These are phyloP conservation scores for Agriotes lineatus DNA, from an alignment of 2,888 invertebrate species.

Conservation along the genomic window DNA sequence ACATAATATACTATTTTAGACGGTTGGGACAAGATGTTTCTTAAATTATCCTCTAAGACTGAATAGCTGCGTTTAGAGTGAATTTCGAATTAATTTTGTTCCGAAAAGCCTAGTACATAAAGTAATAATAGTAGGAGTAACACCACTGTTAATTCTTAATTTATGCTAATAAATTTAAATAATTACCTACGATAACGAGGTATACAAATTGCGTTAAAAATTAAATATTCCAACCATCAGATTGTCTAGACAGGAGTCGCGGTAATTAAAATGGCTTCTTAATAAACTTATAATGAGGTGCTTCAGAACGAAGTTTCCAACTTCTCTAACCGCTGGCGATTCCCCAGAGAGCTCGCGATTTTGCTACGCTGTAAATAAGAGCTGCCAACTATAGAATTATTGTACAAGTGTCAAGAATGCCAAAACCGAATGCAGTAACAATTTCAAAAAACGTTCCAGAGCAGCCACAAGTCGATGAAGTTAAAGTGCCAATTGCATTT, in stretches of 20 bases:
- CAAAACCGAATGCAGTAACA: too few species aligned
- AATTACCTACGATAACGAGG: neutral
- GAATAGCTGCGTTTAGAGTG: too few species aligned
- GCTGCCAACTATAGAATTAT: neutral
- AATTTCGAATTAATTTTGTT: too few species aligned
- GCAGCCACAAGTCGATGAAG: too few species aligned
- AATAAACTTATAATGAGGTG: neutral
- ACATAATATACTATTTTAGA: too few species aligned
- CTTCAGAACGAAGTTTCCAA: neutral
- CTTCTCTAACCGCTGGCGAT: neutral
- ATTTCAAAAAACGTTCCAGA: too few species aligned
- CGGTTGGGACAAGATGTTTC: too few species aligned
- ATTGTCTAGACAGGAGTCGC: neutral
- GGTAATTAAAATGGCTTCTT: neutral
- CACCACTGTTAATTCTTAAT: neutral
- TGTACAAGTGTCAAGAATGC: neutral
- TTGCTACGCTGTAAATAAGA: too few species aligned
- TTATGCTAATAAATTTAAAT: neutral
- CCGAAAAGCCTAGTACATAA: too few species aligned
- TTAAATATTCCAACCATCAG: neutral
- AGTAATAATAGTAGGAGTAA: too few species aligned
- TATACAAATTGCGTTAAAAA: neutral
- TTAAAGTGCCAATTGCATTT: too few species aligned
- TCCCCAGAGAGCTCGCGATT: neutral
- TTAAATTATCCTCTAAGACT: too few species aligned